Evolutionary conservation across 2,113 vertebrate genomes (phyloP).

Genomic region (Syngnathus typhle): DNA sequence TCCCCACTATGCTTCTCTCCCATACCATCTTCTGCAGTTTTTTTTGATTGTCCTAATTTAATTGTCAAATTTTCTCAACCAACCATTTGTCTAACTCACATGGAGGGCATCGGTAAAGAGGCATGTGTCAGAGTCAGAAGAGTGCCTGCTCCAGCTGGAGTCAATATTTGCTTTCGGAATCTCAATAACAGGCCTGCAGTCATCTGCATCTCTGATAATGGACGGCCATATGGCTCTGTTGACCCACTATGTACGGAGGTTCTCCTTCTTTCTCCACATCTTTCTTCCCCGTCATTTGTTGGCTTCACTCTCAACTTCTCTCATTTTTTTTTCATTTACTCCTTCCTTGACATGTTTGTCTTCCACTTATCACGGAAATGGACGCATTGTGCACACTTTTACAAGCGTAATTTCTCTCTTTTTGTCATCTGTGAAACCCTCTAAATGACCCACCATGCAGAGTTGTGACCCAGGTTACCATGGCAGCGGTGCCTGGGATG

Average conservation of each 20-base stretch:
- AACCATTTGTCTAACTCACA: conserved; percentile 53
- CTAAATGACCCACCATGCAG: conserved; percentile 59
- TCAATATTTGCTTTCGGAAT: conserved; percentile 83
- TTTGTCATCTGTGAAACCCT: conserved; percentile 51
- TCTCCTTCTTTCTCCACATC: conserved; percentile 42
- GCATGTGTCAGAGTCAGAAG: conserved; percentile 60
- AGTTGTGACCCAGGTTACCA: conserved; percentile 67
- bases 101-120: conserved; percentile 55
- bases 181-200: conserved; percentile 78
- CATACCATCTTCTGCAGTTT: background rate
- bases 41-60: conserved; percentile 32
- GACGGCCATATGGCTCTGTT: conserved; percentile 79
- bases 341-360: conserved; percentile 19
- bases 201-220: conserved; percentile 80
- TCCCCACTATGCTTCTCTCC: conserved; percentile 22
- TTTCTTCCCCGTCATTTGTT: conserved; percentile 44
- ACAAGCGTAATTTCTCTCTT: conserved; percentile 25
- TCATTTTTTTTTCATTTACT: conserved; percentile 38
- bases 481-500: conserved; percentile 63
- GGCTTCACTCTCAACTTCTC: conserved; percentile 30
- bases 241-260: conserved; percentile 68
- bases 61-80: conserved; percentile 38
- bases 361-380: conserved; percentile 28
- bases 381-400: conserved; percentile 37
- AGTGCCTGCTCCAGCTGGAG: conserved; percentile 71